phyloP scores from a whole-genome alignment of 2,888 invertebrate species.

The Drosophila kokeensis region DNA sequence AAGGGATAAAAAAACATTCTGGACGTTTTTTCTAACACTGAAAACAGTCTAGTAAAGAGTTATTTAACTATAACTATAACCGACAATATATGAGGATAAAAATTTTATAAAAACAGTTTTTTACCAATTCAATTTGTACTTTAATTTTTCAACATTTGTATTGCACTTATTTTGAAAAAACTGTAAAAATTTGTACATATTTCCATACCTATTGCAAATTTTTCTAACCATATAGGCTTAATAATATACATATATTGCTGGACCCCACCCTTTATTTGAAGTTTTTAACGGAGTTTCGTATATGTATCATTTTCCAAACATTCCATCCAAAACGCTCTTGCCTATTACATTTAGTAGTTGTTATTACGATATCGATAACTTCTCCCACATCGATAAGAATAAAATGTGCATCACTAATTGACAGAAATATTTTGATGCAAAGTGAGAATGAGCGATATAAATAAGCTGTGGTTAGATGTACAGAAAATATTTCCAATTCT shows the following conservation, averaged over 20 bases:
- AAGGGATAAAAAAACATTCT: no score
- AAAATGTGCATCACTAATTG: constrained; percentile 8
- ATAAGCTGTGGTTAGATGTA: constrained; percentile 71
- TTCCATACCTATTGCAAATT: neutral
- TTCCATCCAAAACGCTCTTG: neutral
- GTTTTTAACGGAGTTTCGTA: neutral
- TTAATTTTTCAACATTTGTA: neutral
- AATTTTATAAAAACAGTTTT: no score
- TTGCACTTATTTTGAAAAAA: neutral
- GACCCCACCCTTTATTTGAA: neutral
- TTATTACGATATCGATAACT: neutral
- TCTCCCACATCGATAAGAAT: neutral
- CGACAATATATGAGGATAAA: no score
- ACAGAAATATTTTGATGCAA: constrained; percentile 7
- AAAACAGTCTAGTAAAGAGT: no score
- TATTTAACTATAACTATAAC: no score
- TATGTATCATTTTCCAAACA: neutral
- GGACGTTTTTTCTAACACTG: no score
- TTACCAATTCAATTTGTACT: neutral
- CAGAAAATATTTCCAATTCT: constrained; percentile 79
- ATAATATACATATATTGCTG: neutral
- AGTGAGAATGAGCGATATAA: constrained; percentile 69
- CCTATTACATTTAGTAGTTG: neutral
- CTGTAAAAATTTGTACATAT: neutral
- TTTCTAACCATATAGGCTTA: neutral